These are phyloP conservation scores for Caligus rogercresseyi DNA, from an alignment of 1,140 invertebrate genomes.

Conservation along the genomic window DNA sequence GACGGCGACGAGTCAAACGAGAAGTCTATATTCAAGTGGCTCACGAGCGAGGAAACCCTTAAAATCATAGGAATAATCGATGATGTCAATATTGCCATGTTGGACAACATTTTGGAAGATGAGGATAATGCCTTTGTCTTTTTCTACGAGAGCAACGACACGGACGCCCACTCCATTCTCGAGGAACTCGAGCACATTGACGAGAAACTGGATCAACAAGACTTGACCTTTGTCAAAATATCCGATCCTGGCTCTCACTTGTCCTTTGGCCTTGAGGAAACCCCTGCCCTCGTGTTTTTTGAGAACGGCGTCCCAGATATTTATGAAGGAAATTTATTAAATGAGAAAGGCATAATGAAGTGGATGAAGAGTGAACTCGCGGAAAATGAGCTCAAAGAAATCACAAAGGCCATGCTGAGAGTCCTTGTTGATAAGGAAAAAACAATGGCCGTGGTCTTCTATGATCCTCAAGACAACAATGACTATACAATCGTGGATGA, in stretches of 20 bases:
- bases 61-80: constrained; percentile 19
- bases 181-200: constrained; percentile 44
- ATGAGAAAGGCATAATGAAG: constrained; percentile 74
- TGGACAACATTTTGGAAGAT: constrained; percentile 17
- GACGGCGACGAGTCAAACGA: constrained; percentile 16
- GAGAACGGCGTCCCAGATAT: constrained; percentile 77
- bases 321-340: constrained; percentile 59
- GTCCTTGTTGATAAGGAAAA: constrained; percentile 68
- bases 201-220: constrained; percentile 72
- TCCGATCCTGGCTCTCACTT: constrained; percentile 42
- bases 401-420: constrained; percentile 82
- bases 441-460: constrained; percentile 74
- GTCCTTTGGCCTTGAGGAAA: constrained; percentile 64
- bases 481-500: constrained; percentile 24
- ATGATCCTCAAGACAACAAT: constrained; percentile 41
- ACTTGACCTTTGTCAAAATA: constrained; percentile 70
- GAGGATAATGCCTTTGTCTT: constrained; percentile 18
- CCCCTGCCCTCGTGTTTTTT: constrained; percentile 76
- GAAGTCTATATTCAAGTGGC: constrained; percentile 13
- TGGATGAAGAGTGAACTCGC: constrained; percentile 67
- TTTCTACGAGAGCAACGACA: constrained; percentile 14
- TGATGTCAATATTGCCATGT: constrained; percentile 15
- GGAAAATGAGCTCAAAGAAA: constrained; percentile 85
- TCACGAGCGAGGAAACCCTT: constrained; percentile 16
- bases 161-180: constrained; percentile 14